Base-by-base conservation (phyloP, 2,888 invertebrate species). In the Diadegma fenestrale region DNA sequence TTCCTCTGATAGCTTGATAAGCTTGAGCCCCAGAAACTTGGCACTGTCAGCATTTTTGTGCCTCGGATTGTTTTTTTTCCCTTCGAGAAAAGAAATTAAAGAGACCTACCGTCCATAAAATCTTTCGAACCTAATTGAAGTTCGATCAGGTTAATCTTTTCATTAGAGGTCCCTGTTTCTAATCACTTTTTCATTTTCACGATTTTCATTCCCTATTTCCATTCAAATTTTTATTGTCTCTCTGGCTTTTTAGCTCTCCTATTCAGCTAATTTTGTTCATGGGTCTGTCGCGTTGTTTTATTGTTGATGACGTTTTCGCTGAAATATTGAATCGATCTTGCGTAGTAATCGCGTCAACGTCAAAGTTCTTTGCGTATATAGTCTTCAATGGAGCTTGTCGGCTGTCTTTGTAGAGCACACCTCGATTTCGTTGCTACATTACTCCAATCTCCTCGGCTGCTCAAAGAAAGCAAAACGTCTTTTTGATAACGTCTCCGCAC, bases 381-480 rank as follows among this genome's bases (percentile, higher is more conserved):
- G 48, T 64, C 51, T 68, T 69, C 41, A 26, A 12, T 14, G 7
- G 58, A 58, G 14, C 26, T 41, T 63, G 54, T 51, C 8, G 54
- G 58, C 12, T 58, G 54, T 66, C 37, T n/a, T 43, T 41, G 19
- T 22, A 17, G 22, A 68, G 37, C 33, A 33, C 37, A 43, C 43
- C 61, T 58, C 75, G 69, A 75, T 58, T 43, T 58, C 30, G 79
- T 19, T 61, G 48, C 68, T 69, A 8, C 1, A 37, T 64, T 10
- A 51, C 72, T 75, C 22, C 58, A 79, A 82, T 80, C 78, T 78
- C 71, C 81, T 78, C 75, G 64, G 71, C 72, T 80, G 78, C 75
- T 85, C 82, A 85, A 75, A 85, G 85, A 81, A 43, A 73, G 68
- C 43, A 43, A n/a, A n/a, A 69, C 81, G 73, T 75, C 77, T 81